Evolutionary conservation across 2,797 vertebrate species (phyloP).

Genomic region (Parambassis ranga): DNA sequence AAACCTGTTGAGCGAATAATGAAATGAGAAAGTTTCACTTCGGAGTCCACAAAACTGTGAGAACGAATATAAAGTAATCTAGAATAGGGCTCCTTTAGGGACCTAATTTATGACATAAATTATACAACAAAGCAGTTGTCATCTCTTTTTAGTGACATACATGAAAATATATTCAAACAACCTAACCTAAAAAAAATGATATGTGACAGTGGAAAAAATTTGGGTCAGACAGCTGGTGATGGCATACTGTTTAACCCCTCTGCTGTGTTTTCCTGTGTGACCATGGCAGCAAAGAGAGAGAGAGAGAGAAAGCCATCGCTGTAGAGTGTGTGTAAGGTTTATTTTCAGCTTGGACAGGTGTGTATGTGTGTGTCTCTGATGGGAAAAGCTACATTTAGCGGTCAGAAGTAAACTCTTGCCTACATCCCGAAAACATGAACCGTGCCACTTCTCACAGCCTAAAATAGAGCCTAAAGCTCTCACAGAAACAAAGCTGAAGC

Average conservation of each 20-base stretch:
- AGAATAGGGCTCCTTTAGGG: too few relatives aligned
- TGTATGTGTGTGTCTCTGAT: background rate
- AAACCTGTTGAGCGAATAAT: too few relatives aligned
- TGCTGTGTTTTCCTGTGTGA: constrained; percentile 4
- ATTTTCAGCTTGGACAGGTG: constrained; percentile 34
- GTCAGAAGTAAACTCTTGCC: background rate
- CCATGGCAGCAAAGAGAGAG: constrained; percentile 19
- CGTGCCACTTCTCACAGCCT: background rate
- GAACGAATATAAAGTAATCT: too few relatives aligned
- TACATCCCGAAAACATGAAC: background rate
- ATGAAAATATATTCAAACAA: too few relatives aligned
- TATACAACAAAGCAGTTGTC: too few relatives aligned
- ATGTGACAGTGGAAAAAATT: background rate
- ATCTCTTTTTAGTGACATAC: too few relatives aligned
- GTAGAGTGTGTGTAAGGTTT: background rate
- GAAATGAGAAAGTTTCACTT: too few relatives aligned
- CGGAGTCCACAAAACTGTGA: too few relatives aligned
- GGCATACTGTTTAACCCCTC: background rate
- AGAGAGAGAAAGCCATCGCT: too few relatives aligned
- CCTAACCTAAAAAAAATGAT: background rate
- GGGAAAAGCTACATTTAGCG: background rate
- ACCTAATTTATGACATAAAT: too few relatives aligned
- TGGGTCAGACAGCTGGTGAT: constrained; percentile 10
- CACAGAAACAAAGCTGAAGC: background rate
- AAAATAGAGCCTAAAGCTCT: constrained; percentile 12